These are phyloP conservation scores for Pluvianellus socialis DNA, from an alignment of 2,113 vertebrate genomes.

Conservation along the genomic window DNA sequence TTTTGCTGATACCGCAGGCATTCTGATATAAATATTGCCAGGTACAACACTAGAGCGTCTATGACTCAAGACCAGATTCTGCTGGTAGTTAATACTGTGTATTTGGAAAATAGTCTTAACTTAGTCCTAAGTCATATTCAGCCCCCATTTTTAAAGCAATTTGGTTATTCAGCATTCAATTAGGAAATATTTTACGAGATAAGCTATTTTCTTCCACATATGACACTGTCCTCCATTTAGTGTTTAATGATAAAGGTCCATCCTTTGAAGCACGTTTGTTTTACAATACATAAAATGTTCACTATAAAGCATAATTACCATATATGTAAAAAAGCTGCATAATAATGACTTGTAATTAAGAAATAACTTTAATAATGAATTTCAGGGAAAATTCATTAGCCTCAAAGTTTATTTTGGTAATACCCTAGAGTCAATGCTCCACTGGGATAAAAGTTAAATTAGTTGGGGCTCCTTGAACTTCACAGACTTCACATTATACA, in stretches of 20 bases:
- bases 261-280: not conserved
- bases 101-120: not conserved
- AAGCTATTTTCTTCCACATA: not conserved
- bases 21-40: not conserved
- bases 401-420: constrained; percentile 26
- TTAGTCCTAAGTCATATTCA: not conserved
- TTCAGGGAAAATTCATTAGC: constrained; percentile 20
- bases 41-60: not conserved
- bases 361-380: constrained; percentile 38
- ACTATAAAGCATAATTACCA: not conserved
- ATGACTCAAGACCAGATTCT: not conserved
- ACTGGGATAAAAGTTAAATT: not conserved
- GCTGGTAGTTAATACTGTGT: not conserved
- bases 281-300: not conserved
- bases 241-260: not conserved
- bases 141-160: not conserved
- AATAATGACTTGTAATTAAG: constrained; percentile 36
- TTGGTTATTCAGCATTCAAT: not conserved
- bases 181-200: not conserved
- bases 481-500: not conserved
- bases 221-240: not conserved
- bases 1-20: not conserved
- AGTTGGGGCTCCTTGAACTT: not conserved
- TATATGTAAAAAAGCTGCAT: not conserved
- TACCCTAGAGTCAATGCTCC: not conserved